These are phyloP conservation scores for Dicrurus megarhynchus DNA, from an alignment of 2,113 vertebrate species.

Conservation along the genomic window DNA sequence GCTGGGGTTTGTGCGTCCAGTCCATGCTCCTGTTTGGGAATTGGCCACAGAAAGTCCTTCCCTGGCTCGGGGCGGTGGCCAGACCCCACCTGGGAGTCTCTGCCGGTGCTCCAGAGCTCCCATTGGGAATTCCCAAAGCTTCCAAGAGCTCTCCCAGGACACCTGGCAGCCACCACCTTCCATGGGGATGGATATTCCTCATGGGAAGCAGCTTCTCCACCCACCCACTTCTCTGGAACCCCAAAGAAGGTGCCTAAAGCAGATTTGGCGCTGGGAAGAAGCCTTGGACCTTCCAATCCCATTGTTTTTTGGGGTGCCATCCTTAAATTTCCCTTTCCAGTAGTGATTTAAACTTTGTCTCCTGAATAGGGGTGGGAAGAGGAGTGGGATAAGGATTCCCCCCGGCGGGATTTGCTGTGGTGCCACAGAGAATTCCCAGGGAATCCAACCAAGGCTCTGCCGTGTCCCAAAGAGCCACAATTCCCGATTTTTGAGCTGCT, in stretches of 20 bases:
- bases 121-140: background rate
- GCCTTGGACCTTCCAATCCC: background rate
- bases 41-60: rapidly evolving
- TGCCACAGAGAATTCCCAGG: background rate
- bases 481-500: background rate
- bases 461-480: rapidly evolving
- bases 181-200: background rate
- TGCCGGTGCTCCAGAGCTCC: background rate
- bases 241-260: background rate
- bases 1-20: background rate
- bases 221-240: background rate
- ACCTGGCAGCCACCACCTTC: rapidly evolving
- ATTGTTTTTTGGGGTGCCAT: rapidly evolving
- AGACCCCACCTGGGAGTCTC: background rate
- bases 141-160: background rate
- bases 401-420: rapidly evolving
- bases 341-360: background rate
- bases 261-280: rapidly evolving
- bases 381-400: background rate
- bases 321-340: background rate
- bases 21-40: rapidly evolving
- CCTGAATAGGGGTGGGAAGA: rapidly evolving
- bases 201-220: rapidly evolving
- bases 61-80: rapidly evolving
- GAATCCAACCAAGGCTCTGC: background rate